These are phyloP conservation scores for Clunio marinus DNA, from an alignment of 2,888 invertebrate genomes.

Conservation along the genomic window DNA sequence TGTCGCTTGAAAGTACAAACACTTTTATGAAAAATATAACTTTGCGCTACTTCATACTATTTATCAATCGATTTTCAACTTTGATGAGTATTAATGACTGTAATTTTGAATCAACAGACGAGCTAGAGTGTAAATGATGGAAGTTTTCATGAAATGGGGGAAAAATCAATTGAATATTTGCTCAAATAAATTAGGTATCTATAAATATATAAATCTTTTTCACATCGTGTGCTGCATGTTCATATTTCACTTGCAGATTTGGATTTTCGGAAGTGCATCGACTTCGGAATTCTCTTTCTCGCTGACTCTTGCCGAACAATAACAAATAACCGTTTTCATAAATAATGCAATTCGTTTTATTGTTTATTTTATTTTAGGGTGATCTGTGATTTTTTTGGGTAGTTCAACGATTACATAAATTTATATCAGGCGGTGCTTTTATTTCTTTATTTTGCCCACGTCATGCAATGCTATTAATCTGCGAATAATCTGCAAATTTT, in stretches of 20 bases:
- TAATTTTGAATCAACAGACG: constrained; percentile 36
- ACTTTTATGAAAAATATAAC: neutral
- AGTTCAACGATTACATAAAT: neutral
- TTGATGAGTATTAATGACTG: constrained; percentile 28
- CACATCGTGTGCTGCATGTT: constrained; percentile 23
- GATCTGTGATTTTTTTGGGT: neutral
- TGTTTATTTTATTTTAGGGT: constrained; percentile 21
- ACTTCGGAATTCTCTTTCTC: neutral
- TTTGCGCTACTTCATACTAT: constrained; percentile 23
- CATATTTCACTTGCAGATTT: constrained; percentile 33
- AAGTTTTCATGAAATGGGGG: neutral
- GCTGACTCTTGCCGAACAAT: neutral
- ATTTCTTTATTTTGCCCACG: too few species aligned
- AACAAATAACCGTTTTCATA: constrained; percentile 32
- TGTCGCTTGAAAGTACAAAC: too few species aligned
- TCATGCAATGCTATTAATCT: constrained; percentile 18
- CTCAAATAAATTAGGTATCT: constrained; percentile 33
- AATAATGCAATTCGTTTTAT: constrained; percentile 26
- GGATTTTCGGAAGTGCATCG: neutral
- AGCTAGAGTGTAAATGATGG: neutral
- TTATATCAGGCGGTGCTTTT: too few species aligned
- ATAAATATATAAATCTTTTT: constrained; percentile 38
- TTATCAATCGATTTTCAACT: constrained; percentile 36
- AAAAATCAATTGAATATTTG: constrained; percentile 24
- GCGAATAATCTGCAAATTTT: constrained; percentile 26